phyloP scores from a whole-genome alignment of 2,113 vertebrate species.

The Uria lomvia region DNA sequence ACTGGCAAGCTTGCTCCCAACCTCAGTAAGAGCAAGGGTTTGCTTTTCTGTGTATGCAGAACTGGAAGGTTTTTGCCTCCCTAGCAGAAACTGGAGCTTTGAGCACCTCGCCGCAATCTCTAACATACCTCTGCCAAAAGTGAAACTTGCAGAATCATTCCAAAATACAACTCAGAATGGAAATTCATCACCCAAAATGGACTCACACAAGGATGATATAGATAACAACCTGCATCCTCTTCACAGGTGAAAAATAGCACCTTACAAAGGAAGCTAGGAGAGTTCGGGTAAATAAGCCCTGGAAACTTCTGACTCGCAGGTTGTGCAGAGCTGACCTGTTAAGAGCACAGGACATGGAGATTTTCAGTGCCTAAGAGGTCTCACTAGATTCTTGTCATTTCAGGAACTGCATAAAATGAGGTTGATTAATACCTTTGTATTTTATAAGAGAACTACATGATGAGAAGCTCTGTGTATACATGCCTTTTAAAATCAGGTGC shows the following conservation, averaged over 20 bases:
- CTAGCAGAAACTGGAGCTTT: neutral
- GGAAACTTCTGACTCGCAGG: neutral
- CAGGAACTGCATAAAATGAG: neutral
- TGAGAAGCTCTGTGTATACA: neutral
- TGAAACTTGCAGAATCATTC: neutral
- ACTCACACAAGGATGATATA: neutral
- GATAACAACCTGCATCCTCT: neutral
- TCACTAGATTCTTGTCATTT: neutral
- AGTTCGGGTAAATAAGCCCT: neutral
- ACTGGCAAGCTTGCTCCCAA: neutral
- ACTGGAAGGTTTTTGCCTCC: neutral
- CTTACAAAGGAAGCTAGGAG: neutral
- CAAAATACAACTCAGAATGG: neutral
- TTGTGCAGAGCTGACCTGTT: neutral
- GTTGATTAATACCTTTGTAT: neutral
- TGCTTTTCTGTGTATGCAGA: neutral
- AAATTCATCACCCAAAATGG: neutral
- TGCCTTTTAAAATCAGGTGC: neutral
- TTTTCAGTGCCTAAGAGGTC: neutral
- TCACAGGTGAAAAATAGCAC: neutral
- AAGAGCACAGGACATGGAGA: neutral
- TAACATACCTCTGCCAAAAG: neutral
- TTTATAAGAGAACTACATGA: neutral
- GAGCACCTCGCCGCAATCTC: accelerated
- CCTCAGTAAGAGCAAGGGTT: neutral